Evolutionary conservation across 2,888 invertebrate genomes (phyloP).

Genomic region (Mythimna ferrago): DNA sequence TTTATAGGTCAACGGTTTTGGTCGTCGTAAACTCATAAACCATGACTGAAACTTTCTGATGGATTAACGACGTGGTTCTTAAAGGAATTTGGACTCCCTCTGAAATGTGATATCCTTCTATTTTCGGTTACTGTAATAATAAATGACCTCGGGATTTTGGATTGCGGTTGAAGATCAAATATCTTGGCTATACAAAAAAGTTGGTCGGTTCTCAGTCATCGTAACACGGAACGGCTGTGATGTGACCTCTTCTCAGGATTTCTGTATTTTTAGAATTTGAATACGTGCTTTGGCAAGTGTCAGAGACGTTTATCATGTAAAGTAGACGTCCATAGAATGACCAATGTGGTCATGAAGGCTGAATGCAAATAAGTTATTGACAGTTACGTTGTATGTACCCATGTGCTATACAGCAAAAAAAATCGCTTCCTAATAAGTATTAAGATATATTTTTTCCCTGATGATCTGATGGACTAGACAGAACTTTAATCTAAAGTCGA

Average conservation of each 20-base stretch:
- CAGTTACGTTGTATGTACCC: neutral
- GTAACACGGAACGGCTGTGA: neutral
- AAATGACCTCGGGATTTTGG: constrained; percentile 48
- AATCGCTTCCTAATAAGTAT: neutral
- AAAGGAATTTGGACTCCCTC: constrained; percentile 62
- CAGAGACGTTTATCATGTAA: neutral
- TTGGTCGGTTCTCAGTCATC: neutral
- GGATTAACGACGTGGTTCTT: constrained; percentile 74
- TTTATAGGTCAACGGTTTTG: constrained; percentile 75
- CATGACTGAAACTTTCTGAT: constrained; percentile 76
- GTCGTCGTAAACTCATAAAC: constrained; percentile 74
- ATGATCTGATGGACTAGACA: too few species aligned
- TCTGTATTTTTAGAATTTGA: constrained; percentile 4
- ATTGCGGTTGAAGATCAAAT: constrained; percentile 25
- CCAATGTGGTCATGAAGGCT: neutral
- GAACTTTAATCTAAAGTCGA: too few species aligned
- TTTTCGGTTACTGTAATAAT: constrained; percentile 54
- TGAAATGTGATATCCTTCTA: constrained; percentile 59
- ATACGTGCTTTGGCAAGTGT: neutral
- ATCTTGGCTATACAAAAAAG: constrained; percentile 19
- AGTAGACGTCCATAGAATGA: neutral
- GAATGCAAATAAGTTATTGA: constrained; percentile 5
- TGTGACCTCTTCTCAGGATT: neutral
- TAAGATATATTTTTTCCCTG: too few species aligned
- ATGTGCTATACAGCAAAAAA: neutral